These are phyloP conservation scores for Halcyon badia DNA, from an alignment of 2,797 vertebrate species.

Conservation along the genomic window DNA sequence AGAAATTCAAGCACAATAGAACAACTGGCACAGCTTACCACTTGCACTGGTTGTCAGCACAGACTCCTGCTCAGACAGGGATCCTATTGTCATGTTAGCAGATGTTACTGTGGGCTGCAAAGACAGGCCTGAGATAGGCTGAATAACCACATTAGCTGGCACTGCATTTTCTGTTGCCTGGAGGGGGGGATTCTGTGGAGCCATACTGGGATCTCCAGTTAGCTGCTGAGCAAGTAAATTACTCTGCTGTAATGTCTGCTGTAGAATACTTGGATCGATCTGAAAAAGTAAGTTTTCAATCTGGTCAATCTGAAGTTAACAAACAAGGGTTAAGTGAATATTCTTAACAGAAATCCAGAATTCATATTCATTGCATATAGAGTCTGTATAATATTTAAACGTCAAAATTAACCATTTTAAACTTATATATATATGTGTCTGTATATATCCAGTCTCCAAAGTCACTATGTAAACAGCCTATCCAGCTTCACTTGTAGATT, in stretches of 20 bases:
- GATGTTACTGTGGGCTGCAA: slow-evolving; percentile 87
- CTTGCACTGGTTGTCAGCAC: slow-evolving; percentile 76
- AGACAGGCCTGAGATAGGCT: slow-evolving; percentile 91
- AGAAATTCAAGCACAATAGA: background rate
- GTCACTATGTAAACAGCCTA: background rate
- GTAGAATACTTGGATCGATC: slow-evolving; percentile 94
- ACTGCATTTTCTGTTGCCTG: slow-evolving; percentile 85
- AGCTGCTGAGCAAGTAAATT: slow-evolving; percentile 90
- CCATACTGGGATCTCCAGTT: slow-evolving; percentile 82
- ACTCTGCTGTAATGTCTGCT: slow-evolving; percentile 93
- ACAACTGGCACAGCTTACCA: slow-evolving; percentile 75
- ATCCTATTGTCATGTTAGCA: slow-evolving; percentile 86
- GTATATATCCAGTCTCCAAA: background rate
- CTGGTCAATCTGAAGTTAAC: background rate
- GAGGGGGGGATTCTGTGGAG: slow-evolving; percentile 83
- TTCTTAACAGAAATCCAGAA: background rate
- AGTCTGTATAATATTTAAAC: background rate
- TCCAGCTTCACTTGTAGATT: background rate
- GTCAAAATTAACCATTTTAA: background rate
- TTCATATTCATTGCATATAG: background rate
- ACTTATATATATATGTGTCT: too few species aligned
- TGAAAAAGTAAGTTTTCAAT: slow-evolving; percentile 70
- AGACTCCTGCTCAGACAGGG: slow-evolving; percentile 89
- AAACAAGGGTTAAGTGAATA: background rate
- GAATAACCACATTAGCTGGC: slow-evolving; percentile 92